Conservation (phyloP, 2,888 invertebrate species). For the Coleophora deauratella region DNA sequence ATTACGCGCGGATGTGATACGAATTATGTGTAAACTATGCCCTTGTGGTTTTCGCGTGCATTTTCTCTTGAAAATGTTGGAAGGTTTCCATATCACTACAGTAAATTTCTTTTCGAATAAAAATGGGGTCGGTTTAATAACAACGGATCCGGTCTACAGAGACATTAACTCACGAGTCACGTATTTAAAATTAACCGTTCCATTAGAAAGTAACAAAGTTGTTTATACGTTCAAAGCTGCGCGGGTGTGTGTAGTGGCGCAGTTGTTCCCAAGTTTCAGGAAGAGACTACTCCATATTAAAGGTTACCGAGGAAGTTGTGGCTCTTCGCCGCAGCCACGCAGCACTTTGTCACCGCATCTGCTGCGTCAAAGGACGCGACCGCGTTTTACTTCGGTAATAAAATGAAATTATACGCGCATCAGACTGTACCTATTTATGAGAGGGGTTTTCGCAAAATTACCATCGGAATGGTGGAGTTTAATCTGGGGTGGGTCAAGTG, state of each 20-base stretch:
- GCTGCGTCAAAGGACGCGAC: constrained; percentile 34
- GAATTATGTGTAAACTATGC: constrained; percentile 45
- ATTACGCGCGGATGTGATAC: constrained; percentile 28
- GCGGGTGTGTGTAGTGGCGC: constrained; percentile 34
- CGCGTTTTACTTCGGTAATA: constrained; percentile 29
- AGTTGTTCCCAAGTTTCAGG: constrained; percentile 42
- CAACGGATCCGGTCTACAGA: background rate
- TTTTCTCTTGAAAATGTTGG: constrained; percentile 24
- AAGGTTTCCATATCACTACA: constrained; percentile 7
- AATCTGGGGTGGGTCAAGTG: constrained; percentile 42
- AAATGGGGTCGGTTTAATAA: constrained; percentile 5
- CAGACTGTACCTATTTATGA: constrained; percentile 8
- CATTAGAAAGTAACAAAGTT: constrained; percentile 43
- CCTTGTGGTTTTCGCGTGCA: constrained; percentile 25
- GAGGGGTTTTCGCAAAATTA: constrained; percentile 23
- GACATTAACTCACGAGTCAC: constrained; percentile 12
- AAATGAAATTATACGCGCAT: constrained; percentile 29
- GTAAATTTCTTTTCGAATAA: constrained; percentile 14
- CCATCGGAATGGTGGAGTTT: constrained; percentile 30
- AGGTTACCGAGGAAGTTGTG: constrained; percentile 41
- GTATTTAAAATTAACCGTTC: constrained; percentile 37
- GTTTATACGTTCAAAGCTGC: constrained; percentile 43
- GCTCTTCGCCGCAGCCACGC: constrained; percentile 26
- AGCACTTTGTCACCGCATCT: constrained; percentile 44
- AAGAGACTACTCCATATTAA: constrained; percentile 49